These are phyloP conservation scores for Brachypalpus laphriformis DNA, from an alignment of 2,888 invertebrate species.

Conservation along the genomic window DNA sequence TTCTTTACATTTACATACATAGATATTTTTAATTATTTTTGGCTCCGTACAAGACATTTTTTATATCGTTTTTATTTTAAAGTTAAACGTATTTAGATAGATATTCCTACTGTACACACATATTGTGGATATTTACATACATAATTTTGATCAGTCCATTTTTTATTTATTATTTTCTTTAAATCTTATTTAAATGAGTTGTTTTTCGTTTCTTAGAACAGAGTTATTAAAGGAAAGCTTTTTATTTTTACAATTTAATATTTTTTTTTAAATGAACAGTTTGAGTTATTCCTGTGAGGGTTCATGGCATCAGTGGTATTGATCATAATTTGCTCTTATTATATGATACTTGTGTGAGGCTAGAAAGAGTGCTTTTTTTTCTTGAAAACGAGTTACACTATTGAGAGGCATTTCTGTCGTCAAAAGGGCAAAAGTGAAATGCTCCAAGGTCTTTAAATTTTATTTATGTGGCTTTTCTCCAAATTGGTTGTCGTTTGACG, in stretches of 20 bases:
- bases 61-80: slow-evolving; percentile 38
- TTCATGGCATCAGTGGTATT: neutral
- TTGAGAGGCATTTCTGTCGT: neutral
- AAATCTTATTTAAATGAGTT: neutral
- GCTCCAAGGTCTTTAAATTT: slow-evolving; percentile 17
- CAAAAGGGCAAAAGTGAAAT: slow-evolving; percentile 28
- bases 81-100: slow-evolving; percentile 20
- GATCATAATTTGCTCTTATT: neutral
- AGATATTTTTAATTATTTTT: slow-evolving; percentile 69
- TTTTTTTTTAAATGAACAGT: neutral
- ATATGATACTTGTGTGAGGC: neutral
- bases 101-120: slow-evolving; percentile 63
- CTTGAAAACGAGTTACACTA: neutral
- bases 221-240: neutral
- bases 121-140: slow-evolving; percentile 55
- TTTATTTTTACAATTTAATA: neutral
- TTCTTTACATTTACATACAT: slow-evolving; percentile 34
- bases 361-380: neutral
- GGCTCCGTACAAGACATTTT: slow-evolving; percentile 72
- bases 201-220: neutral
- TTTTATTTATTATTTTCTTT: slow-evolving; percentile 3
- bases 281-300: neutral
- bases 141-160: slow-evolving; percentile 67
- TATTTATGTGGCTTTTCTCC: slow-evolving; percentile 3
- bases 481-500: slow-evolving; percentile 8